Base-by-base conservation (phyloP, 1,140 invertebrate genomes). In the Oryzaephilus surinamensis region DNA sequence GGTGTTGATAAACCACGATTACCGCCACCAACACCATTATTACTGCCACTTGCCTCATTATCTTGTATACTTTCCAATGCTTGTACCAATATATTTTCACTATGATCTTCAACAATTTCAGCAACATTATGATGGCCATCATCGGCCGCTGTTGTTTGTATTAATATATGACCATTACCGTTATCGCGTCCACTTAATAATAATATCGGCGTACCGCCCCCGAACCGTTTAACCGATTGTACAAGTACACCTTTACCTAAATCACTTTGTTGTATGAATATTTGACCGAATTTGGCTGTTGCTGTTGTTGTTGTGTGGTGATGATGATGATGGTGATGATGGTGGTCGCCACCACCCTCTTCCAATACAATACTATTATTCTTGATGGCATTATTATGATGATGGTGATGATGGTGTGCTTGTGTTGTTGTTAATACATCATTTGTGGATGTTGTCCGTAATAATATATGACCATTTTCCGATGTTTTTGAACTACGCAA, bases 161-260 rank as follows among this genome's bases (percentile, higher is more conserved):
- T 60, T 11, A 61, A 42, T 28, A 61, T 51, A 41, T 59, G 57
- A 16, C 57, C 53, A 30, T 56, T 58, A 20, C 51, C 47, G 23
- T 46, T 49, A 44, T 61, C 59, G 34, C 47, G 47, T 38, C 55
- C 52, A 41, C 55, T 59, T 19, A 61, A 40, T 19, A 61, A 41
- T 16, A 61, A 52, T 24, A 61, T 60, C 15, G 59, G 59, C 10
- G 57, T 48, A 11, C 54, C 51, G n/a, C 46, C 37, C 10, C 56
- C 48, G 24, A 60, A 46, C 28, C 59, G 47, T 47, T 61, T 61
- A 10, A 60, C 54, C 15, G 55, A 55, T 34, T 61, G 59, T 23
- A 61, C 37, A 10, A 60, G 43, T 2, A 61, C 48, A 6, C 55
- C 57, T 23, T 60, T 55, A 8, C 50, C 50, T 10, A 58, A 29